Conservation (phyloP, 2,797 vertebrate species). For the Peromyscus attwateri region DNA sequence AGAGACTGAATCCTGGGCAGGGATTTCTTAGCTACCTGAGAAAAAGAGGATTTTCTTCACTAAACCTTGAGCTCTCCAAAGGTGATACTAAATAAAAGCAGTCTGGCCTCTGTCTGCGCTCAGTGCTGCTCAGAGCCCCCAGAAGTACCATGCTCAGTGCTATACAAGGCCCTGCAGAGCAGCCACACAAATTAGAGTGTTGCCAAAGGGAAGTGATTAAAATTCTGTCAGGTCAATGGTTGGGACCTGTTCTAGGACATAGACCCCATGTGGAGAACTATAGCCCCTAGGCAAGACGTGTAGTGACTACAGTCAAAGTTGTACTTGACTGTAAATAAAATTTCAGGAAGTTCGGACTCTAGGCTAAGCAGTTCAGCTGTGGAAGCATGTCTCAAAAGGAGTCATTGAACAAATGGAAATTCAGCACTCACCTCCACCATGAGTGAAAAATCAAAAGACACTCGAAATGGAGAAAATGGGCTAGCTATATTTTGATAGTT, state of each 20-base stretch:
- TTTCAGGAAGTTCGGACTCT: conserved; percentile 5
- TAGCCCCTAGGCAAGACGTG: neutral
- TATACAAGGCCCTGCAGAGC: neutral
- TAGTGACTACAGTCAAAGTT: neutral
- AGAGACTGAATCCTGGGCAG: conserved; percentile 15
- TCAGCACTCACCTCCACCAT: neutral
- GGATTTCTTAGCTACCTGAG: neutral
- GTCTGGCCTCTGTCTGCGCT: neutral
- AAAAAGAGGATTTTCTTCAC: conserved; percentile 48
- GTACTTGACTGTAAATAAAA: neutral
- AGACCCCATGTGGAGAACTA: neutral
- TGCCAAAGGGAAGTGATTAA: conserved; percentile 37
- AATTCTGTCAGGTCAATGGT: neutral
- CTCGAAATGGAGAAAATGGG: neutral
- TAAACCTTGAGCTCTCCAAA: conserved; percentile 57
- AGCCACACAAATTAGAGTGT: conserved; percentile 1
- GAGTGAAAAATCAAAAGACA: conserved; percentile 43
- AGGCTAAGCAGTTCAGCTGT: conserved; percentile 15
- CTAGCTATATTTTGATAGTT: conserved; percentile 60
- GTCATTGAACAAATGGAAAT: conserved; percentile 19
- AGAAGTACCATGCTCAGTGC: neutral
- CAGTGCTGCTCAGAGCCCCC: neutral
- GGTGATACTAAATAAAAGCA: conserved; percentile 9
- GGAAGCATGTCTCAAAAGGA: conserved; percentile 1
- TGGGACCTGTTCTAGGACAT: conserved; percentile 26